Conservation (phyloP, 2,888 invertebrate genomes). For the Toxonevra muliebris region DNA sequence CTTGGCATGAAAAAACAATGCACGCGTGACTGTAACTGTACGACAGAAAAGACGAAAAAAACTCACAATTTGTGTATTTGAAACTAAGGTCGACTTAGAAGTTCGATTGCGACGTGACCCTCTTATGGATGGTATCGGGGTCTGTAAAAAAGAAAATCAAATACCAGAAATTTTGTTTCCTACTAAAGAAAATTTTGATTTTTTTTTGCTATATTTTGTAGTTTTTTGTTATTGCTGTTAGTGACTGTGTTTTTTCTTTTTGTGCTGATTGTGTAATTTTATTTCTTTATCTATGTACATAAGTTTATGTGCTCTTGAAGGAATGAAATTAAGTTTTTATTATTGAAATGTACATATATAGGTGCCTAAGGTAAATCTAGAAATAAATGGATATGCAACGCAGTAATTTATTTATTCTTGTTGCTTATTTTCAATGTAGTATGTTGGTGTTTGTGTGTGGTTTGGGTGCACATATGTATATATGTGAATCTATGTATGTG, state of each 20-base stretch:
- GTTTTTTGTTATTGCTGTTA: background rate
- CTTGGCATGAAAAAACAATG: background rate
- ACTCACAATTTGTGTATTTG: slow-evolving; percentile 63
- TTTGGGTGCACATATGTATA: too few species aligned
- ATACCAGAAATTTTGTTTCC: slow-evolving; percentile 31
- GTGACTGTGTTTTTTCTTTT: slow-evolving; percentile 9
- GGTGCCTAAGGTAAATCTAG: too few species aligned
- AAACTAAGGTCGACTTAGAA: slow-evolving; percentile 62
- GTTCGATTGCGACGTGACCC: slow-evolving; percentile 63
- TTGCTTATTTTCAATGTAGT: too few species aligned
- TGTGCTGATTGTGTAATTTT: background rate
- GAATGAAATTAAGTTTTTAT: too few species aligned
- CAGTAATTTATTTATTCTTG: too few species aligned
- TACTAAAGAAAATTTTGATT: slow-evolving; percentile 34
- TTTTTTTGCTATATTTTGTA: background rate
- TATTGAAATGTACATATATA: too few species aligned
- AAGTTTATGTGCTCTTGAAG: too few species aligned
- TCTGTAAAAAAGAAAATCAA: slow-evolving; percentile 56
- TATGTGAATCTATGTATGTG: too few species aligned
- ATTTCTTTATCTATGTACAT: too few species aligned
- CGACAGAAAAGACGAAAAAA: slow-evolving; percentile 23
- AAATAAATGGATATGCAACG: too few species aligned
- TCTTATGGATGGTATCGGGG: slow-evolving; percentile 61
- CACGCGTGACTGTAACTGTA: background rate
- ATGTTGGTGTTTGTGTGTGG: too few species aligned